Evolutionary conservation across 2,888 invertebrate genomes (phyloP).

Genomic region (Drosophila mimetica): DNA sequence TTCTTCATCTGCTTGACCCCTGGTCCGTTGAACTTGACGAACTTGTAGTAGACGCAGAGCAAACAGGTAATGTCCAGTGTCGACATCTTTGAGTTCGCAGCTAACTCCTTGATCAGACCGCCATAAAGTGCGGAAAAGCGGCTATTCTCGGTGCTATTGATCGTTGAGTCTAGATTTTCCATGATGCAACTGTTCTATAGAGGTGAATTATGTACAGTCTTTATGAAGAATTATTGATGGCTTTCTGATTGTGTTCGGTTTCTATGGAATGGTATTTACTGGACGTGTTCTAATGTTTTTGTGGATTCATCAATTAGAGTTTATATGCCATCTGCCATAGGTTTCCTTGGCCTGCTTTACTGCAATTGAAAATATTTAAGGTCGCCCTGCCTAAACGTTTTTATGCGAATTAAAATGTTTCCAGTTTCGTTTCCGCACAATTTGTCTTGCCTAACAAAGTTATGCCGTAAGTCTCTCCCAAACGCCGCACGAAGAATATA

Average conservation of each 20-base stretch:
- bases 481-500: conserved; percentile 65
- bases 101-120: conserved; percentile 86
- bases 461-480: conserved; percentile 50
- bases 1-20: conserved; percentile 84
- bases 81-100: conserved; percentile 83
- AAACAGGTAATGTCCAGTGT: conserved; percentile 86
- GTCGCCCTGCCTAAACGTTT: not conserved
- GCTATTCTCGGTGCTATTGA: conserved; percentile 88
- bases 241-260: too few relatives aligned
- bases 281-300: not conserved
- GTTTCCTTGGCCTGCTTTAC: not conserved
- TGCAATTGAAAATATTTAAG: not conserved
- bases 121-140: conserved; percentile 87
- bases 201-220: not conserved
- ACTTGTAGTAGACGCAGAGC: conserved; percentile 85
- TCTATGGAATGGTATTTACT: not conserved
- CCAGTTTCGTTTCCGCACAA: conserved; percentile 24
- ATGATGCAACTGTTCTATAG: conserved; percentile 45
- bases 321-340: not conserved
- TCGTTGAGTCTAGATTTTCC: conserved; percentile 86
- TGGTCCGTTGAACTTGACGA: conserved; percentile 84
- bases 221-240: not conserved
- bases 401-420: conserved; percentile 22
- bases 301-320: too few relatives aligned
- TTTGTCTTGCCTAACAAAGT: conserved; percentile 68